phyloP scores from a whole-genome alignment of 2,113 vertebrate genomes.

The Chloropsis cyanopogon region DNA sequence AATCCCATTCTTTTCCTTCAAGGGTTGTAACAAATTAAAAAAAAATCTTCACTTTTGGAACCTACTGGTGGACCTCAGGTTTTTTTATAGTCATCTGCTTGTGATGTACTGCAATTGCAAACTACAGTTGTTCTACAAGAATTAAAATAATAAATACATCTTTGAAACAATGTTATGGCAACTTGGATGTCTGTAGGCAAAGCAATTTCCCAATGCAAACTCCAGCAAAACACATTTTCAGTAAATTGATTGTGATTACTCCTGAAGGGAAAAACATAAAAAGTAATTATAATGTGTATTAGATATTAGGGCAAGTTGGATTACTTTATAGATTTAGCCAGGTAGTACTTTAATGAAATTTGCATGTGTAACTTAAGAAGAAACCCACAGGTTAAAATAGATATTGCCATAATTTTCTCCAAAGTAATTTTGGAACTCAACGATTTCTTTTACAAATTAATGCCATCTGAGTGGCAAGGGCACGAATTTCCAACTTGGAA shows the following conservation, averaged over 20 bases:
- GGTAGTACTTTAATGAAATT: conserved; percentile 11
- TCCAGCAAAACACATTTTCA: conserved; percentile 22
- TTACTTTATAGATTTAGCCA: conserved; percentile 49
- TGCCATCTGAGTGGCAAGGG: background rate
- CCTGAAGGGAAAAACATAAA: conserved; percentile 16
- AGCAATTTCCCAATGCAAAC: background rate
- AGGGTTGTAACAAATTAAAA: background rate
- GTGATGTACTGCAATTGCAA: background rate
- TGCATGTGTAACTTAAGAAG: background rate
- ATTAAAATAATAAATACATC: background rate
- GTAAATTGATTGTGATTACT: conserved; percentile 62
- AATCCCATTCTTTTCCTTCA: background rate
- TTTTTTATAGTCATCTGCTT: background rate
- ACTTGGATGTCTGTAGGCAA: conserved; percentile 33
- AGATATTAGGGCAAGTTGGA: conserved; percentile 36
- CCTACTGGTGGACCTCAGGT: background rate
- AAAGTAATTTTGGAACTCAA: background rate
- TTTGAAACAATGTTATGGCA: conserved; percentile 16
- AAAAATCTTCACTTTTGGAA: background rate
- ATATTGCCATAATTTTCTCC: background rate
- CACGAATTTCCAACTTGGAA: background rate
- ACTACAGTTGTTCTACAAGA: background rate
- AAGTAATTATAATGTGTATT: conserved; percentile 49
- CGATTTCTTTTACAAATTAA: background rate
- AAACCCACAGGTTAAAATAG: background rate